phyloP scores from a whole-genome alignment of 2,113 vertebrate species.

The Psephotus haematonotus region DNA sequence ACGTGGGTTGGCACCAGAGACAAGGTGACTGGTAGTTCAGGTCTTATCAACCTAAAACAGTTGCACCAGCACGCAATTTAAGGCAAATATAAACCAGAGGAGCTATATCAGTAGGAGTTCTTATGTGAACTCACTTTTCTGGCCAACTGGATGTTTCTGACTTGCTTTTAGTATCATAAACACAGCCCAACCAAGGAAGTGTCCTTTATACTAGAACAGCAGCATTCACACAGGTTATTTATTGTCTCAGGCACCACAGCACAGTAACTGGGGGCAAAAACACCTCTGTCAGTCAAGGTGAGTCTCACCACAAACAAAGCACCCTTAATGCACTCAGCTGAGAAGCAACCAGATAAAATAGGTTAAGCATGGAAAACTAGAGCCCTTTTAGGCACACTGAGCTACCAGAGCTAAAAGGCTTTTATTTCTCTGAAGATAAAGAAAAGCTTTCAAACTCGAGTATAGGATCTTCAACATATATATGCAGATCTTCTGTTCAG shows the following conservation, averaged over 20 bases:
- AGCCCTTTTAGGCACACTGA: background rate
- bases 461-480: rapidly evolving
- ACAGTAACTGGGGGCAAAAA: background rate
- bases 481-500: background rate
- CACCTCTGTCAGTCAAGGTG: background rate
- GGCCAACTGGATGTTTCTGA: background rate
- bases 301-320: background rate
- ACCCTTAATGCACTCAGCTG: background rate
- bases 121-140: background rate
- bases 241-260: background rate
- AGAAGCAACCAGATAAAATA: background rate
- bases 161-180: background rate
- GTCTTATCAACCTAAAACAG: background rate
- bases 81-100: background rate
- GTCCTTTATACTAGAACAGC: background rate
- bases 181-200: background rate
- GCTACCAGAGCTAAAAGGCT: background rate
- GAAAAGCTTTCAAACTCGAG: background rate
- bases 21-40: background rate
- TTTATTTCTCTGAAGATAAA: background rate
- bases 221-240: background rate
- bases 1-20: background rate
- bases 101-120: background rate
- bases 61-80: background rate
- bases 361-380: background rate